Conservation (phyloP, 2,113 vertebrate genomes). For the Aramus guarauna region DNA sequence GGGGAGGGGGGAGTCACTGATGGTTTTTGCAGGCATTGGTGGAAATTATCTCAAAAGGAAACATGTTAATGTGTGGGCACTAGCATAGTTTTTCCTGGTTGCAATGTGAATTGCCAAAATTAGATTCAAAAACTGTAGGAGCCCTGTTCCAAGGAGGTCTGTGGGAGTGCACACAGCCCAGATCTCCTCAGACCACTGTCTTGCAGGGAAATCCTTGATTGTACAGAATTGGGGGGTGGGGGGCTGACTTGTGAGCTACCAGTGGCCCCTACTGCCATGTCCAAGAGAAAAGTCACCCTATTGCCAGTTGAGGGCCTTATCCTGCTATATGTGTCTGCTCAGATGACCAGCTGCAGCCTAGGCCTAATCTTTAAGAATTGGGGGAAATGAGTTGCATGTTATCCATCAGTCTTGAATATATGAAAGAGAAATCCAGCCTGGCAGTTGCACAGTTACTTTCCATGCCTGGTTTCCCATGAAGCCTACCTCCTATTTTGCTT, state of each 20-base stretch:
- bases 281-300: not conserved
- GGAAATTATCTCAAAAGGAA: not conserved
- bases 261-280: not conserved
- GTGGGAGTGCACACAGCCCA: not conserved
- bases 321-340: fast-evolving
- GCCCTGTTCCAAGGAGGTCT: not conserved
- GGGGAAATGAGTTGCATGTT: not conserved
- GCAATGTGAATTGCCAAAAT: not conserved
- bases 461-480: not conserved
- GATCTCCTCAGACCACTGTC: not conserved
- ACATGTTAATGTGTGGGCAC: not conserved
- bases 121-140: not conserved
- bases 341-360: not conserved
- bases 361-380: not conserved
- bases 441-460: not conserved
- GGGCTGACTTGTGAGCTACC: not conserved
- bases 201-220: not conserved
- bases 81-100: not conserved
- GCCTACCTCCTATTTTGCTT: not conserved
- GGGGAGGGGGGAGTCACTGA: not conserved
- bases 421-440: not conserved
- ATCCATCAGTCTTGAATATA: not conserved
- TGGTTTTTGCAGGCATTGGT: not conserved
- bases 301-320: not conserved
- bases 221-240: not conserved